Evolutionary conservation across 2,113 vertebrate genomes (phyloP).

Genomic region (crab-eating macaque (Macaca fascicularis)): T2T-MFA8v1.1 NC_088377.1:163502501-163503000

Average conservation of each 20-base stretch:
- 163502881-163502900: background rate
- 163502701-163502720: background rate
- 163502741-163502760: constrained; percentile 31
- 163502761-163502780: constrained; percentile 39
- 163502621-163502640: background rate
- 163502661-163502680: background rate
- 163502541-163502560: background rate
- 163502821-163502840: background rate
- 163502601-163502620: background rate
- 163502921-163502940: constrained; percentile 40
- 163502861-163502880: constrained; percentile 19
- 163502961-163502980: constrained; percentile 4
- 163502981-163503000: background rate
- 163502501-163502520: background rate
- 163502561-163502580: background rate
- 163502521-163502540: background rate
- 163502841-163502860: background rate
- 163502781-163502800: constrained; percentile 9
- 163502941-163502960: constrained; percentile 29
- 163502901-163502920: background rate
- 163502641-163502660: background rate
- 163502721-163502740: background rate
- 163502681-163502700: background rate
- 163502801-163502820: constrained; percentile 25
- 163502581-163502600: background rate